Percentiles rank a stretch among this genome's conserved stretches.
Evolutionary conservation across 2,888 invertebrate species (phyloP).

Genomic region (Xylophagus ater): DNA sequence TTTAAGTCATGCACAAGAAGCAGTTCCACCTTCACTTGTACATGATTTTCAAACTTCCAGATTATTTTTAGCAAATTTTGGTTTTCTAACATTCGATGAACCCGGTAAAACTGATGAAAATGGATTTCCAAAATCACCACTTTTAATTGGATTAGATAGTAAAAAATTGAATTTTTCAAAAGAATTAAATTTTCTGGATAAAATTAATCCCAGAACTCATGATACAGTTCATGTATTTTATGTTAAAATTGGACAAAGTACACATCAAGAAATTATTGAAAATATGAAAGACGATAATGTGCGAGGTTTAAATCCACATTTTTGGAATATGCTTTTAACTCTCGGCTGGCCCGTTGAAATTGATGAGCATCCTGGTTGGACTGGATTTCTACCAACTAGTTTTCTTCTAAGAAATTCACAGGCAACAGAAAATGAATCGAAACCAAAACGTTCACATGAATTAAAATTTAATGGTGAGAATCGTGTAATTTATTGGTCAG

Average conservation of each 20-base stretch:
- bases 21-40: conserved; percentile 66
- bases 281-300: conserved; percentile 35
- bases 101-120: conserved; percentile 35
- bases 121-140: conserved; percentile 27
- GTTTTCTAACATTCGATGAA: conserved; percentile 60
- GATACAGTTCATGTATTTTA: conserved; percentile 94
- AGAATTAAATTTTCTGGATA: conserved; percentile 75
- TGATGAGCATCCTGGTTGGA: conserved; percentile 85
- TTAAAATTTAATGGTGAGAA: conserved; percentile 71
- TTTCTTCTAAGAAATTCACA: conserved; percentile 49
- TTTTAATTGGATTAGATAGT: conserved; percentile 34
- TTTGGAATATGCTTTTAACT: conserved; percentile 52
- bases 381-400: conserved; percentile 79
- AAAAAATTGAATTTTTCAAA: conserved; percentile 53
- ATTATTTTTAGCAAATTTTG: conserved; percentile 90
- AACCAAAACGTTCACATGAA: conserved; percentile 35
- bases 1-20: conserved; percentile 53
- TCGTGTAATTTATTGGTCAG: conserved; percentile 89
- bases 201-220: conserved; percentile 72
- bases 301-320: conserved; percentile 41
- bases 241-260: conserved; percentile 74
- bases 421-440: conserved; percentile 15
- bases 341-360: conserved; percentile 85
- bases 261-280: conserved; percentile 63
- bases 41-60: conserved; percentile 93